These are phyloP conservation scores for Brenthis daphne DNA, from an alignment of 2,888 invertebrate genomes.

Conservation along the genomic window DNA sequence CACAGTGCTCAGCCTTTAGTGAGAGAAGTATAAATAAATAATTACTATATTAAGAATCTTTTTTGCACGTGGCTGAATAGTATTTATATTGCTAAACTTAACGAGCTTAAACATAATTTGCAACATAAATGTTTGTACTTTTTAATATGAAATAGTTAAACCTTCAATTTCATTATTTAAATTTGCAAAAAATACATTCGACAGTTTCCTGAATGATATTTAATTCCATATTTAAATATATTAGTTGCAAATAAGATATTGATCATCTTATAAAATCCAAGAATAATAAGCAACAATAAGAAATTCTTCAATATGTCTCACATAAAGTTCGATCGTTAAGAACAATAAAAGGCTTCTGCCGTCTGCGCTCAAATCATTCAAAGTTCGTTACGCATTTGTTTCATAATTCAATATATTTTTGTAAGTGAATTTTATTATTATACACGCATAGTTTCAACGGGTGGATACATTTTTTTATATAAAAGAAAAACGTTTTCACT, in stretches of 20 bases:
- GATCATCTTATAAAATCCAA: not conserved
- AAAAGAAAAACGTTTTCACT: too few species aligned
- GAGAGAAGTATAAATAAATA: not conserved
- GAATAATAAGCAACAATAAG: not conserved
- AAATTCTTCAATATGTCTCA: slow-evolving; percentile 14
- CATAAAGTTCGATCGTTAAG: slow-evolving; percentile 18
- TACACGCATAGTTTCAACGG: too few species aligned
- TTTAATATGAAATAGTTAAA: too few species aligned
- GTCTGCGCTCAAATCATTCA: slow-evolving; percentile 5
- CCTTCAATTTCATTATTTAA: too few species aligned
- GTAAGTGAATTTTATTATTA: too few species aligned
- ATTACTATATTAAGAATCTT: not conserved
- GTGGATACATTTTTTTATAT: too few species aligned
- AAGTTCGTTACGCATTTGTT: not conserved
- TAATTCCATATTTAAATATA: too few species aligned
- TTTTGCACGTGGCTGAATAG: not conserved
- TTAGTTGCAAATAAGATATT: not conserved
- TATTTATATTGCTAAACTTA: not conserved
- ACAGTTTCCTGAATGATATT: too few species aligned
- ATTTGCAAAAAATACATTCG: too few species aligned
- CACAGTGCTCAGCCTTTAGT: not conserved
- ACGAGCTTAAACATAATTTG: too few species aligned
- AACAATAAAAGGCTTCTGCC: slow-evolving; percentile 10
- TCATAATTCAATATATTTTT: not conserved
- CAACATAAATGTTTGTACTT: too few species aligned